Conservation (phyloP, 2,888 invertebrate genomes). For the Euphydryas editha region DNA sequence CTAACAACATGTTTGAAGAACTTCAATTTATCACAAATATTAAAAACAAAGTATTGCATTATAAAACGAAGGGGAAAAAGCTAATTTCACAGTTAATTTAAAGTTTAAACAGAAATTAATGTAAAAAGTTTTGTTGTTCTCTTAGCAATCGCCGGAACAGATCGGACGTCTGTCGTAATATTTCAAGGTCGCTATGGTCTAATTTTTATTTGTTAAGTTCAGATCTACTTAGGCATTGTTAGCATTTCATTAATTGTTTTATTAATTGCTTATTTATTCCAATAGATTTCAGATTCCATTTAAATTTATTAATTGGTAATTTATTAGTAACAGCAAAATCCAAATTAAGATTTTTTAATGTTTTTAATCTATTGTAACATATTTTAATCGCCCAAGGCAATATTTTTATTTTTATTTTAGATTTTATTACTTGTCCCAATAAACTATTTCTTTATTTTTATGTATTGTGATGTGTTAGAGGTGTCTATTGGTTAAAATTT, state of each 20-base stretch:
- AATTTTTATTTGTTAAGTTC: no score
- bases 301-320: background rate
- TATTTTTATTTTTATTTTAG: background rate
- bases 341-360: background rate
- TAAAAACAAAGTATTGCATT: constrained; percentile 10
- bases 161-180: constrained; percentile 22
- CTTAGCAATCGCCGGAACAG: constrained; percentile 26
- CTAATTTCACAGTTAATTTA: constrained; percentile 33
- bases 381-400: no score
- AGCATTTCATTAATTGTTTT: background rate
- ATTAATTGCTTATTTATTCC: background rate
- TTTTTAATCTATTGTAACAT: background rate
- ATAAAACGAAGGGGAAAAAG: constrained; percentile 13
- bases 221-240: no score
- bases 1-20: background rate
- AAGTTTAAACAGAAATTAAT: constrained; percentile 18
- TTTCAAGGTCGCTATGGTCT: constrained; percentile 23
- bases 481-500: constrained; percentile 2
- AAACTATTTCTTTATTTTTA: background rate
- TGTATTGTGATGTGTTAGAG: background rate
- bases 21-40: background rate
- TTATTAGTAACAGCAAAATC: background rate
- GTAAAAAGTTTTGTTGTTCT: constrained; percentile 23
- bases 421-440: background rate
- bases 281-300: background rate